Percentiles rank a stretch among this genome's conserved stretches.
These are phyloP conservation scores for Blera fallax DNA, from an alignment of 2,888 invertebrate genomes.

Conservation along the genomic window DNA sequence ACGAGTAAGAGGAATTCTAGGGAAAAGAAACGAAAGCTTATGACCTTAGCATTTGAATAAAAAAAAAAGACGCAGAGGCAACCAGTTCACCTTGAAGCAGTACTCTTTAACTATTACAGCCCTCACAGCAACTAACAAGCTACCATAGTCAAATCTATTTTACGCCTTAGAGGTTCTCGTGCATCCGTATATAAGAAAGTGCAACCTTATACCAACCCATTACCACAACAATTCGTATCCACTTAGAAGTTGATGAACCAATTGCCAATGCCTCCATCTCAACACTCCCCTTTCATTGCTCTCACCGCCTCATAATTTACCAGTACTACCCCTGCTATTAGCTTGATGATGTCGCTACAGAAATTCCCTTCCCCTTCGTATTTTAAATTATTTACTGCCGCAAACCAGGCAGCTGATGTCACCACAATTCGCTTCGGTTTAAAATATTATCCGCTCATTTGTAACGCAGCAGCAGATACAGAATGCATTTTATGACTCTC, in stretches of 20 bases:
- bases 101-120: no score
- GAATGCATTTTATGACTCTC: not conserved
- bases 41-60: no score
- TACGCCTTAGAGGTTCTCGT: no score
- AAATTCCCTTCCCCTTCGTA: not conserved
- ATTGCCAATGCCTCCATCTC: not conserved
- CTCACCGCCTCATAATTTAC: constrained; percentile 27
- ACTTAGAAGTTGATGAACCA: constrained; percentile 29
- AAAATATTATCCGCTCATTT: constrained; percentile 68
- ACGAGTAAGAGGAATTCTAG: no score
- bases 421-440: constrained; percentile 60
- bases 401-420: constrained; percentile 69
- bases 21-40: no score
- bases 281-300: not conserved
- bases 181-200: no score
- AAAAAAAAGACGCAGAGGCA: no score
- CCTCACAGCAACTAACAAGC: no score
- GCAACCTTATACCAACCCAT: not conserved
- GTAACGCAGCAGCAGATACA: constrained; percentile 42
- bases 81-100: no score
- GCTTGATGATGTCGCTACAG: constrained; percentile 11
- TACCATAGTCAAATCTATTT: no score
- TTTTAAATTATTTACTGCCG: constrained; percentile 29
- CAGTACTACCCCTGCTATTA: constrained; percentile 37
- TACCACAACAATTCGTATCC: not conserved